Base-by-base conservation (phyloP, 1,140 invertebrate genomes). In the Conopomorpha cramerella region DNA sequence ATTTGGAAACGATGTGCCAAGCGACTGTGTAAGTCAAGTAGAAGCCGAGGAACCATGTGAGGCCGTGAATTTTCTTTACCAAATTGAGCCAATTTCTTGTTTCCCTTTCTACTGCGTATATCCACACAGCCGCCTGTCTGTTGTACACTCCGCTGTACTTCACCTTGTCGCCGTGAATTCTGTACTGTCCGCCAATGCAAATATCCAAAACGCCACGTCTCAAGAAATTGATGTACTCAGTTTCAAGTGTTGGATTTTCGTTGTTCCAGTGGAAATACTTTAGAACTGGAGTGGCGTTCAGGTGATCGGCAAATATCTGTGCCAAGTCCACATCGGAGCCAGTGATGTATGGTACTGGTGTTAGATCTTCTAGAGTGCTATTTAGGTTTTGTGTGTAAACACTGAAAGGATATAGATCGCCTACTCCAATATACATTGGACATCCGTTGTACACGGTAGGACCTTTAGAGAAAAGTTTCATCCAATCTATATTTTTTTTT, bases 131-230 rank as follows among this genome's bases (percentile, higher is more conserved):
- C 2, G 36, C 38, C 40, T 71, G 61, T 17, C 43, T 39, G 1
- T 51, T 42, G 30, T 74, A 74, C 13, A 63, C 40, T 2, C 66
- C 66, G 3, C 63, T 64, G 30, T 71, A 74, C 6, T 44, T 45
- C 2, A 67, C 59, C 1, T 45, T 7, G 17, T 67, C 45, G 1
- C 52, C 56, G 29, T 66, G 67, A 4, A 62, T 46, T 34, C 57
- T 56, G 16, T 68, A 74, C 1, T 66, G 43, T 1, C 70, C 70
- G 3, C 70, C 70, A 13, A 55, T 62, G 35, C 48, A 56, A 0
- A 49, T 41, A 14, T 74, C 70, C n/a, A 74, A 35, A 10, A 45
- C 57, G 2, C 52, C 61, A 25, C 70, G 63, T 1, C 48, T 2
- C 2, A 74, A 13, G 12, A 47, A 55, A 16, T 48, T 28, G 7